phyloP scores from a whole-genome alignment of 2,113 vertebrate species.

The Channa argus region DNA sequence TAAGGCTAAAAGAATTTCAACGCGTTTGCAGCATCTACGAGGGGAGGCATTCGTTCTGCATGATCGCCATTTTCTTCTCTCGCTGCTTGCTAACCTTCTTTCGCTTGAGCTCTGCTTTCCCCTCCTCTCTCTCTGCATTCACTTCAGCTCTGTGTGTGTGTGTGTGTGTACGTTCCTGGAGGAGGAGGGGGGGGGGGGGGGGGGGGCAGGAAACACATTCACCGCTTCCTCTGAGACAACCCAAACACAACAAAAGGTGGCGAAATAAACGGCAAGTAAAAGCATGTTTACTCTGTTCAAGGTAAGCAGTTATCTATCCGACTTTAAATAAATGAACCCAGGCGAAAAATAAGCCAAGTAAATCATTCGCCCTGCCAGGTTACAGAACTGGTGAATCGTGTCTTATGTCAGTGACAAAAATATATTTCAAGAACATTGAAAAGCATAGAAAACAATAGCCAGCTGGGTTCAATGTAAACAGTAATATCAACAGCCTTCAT shows the following conservation, averaged over 20 bases:
- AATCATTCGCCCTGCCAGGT: too few relatives aligned
- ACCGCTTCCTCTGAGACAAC: conserved; percentile 80
- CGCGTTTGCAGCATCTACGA: conserved; percentile 87
- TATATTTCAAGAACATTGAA: too few relatives aligned
- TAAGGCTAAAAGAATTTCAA: conserved; percentile 86
- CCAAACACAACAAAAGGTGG: conserved; percentile 33
- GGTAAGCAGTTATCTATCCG: not conserved
- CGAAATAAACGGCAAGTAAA: conserved; percentile 6
- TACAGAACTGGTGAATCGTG: too few relatives aligned
- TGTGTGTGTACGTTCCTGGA: not conserved
- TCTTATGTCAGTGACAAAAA: too few relatives aligned
- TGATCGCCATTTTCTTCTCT: conserved; percentile 92
- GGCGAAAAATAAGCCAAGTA: too few relatives aligned
- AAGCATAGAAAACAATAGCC: too few relatives aligned
- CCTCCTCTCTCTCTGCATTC: conserved; percentile 65
- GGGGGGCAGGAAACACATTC: conserved; percentile 71
- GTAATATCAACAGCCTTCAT: too few relatives aligned
- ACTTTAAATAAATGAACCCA: not conserved
- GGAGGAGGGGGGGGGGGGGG: not conserved
- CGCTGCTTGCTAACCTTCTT: conserved; percentile 77
- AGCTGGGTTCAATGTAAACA: too few relatives aligned
- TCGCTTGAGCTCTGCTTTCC: conserved; percentile 69
- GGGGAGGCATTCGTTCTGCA: conserved; percentile 86
- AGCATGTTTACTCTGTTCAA: not conserved
- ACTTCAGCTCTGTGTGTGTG: conserved; percentile 16